A percentile compares a stretch with the other conserved stretches of the same genome.
These are phyloP conservation scores for Ascidia mentula DNA, from an alignment of 23 tunicate genomes.

Conservation along the genomic window DNA sequence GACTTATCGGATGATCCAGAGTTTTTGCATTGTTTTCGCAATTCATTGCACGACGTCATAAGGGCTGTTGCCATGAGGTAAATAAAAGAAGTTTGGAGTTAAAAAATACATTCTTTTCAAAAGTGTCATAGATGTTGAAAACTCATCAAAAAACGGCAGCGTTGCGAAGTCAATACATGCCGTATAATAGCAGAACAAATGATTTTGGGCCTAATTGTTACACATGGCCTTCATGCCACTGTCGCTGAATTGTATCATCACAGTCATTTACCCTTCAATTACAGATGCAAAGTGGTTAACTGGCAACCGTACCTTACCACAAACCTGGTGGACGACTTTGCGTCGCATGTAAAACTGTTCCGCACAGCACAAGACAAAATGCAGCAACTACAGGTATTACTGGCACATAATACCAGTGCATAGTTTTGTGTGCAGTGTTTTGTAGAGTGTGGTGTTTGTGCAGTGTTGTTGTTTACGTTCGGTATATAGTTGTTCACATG, in stretches of 20 bases:
- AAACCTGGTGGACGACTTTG: slow-evolving; percentile 80
- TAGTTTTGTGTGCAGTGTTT: not conserved
- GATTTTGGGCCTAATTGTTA: too few relatives aligned
- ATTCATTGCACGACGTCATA: slow-evolving; percentile 52
- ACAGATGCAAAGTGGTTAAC: slow-evolving; percentile 64
- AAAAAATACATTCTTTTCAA: not conserved
- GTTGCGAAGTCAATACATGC: not conserved
- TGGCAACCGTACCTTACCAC: slow-evolving; percentile 88
- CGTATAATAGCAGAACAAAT: too few relatives aligned
- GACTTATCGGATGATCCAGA: slow-evolving; percentile 81
- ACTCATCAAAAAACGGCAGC: not conserved
- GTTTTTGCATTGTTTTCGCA: slow-evolving; percentile 45
- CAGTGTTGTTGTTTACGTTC: too few relatives aligned
- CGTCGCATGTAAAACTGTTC: slow-evolving; percentile 72
- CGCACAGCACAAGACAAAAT: slow-evolving; percentile 74
- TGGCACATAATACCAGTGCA: too few relatives aligned
- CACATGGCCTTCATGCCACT: too few relatives aligned
- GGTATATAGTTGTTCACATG: too few relatives aligned
- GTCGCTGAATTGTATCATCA: too few relatives aligned
- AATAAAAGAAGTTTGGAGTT: not conserved
- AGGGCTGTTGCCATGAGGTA: slow-evolving; percentile 52
- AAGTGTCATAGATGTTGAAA: not conserved
- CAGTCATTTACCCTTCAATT: too few relatives aligned
- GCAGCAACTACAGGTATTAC: slow-evolving; percentile 22
- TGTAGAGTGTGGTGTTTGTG: not conserved